A percentile compares a stretch with the other conserved stretches of the same genome.
Conservation (phyloP, 64 coral and sea anemone genomes). For the Pocillopora damicornis region DNA sequence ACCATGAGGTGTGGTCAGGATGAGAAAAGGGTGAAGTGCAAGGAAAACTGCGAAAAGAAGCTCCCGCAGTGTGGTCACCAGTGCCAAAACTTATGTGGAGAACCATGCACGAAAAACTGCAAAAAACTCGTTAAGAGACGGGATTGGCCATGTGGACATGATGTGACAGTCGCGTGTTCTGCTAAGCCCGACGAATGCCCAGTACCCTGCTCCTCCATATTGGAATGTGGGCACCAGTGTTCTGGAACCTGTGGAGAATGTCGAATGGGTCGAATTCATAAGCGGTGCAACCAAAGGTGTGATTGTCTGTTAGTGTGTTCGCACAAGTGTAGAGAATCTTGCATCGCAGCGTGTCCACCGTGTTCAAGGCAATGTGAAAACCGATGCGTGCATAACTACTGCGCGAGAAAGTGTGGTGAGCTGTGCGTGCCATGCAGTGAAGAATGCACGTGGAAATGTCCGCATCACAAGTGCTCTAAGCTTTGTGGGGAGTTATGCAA, state of each 20-base stretch:
- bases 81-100: not conserved
- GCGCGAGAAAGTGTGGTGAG: conserved; percentile 46
- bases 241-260: conserved; percentile 53
- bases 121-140: not conserved
- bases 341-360: conserved; percentile 48
- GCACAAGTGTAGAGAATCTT: conserved; percentile 36
- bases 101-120: conserved; percentile 11
- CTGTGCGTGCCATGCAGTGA: conserved; percentile 31
- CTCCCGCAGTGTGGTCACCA: conserved; percentile 5
- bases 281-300: conserved; percentile 30
- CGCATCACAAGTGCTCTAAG: conserved; percentile 51
- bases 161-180: not conserved
- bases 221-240: not conserved
- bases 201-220: not conserved
- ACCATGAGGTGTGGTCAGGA: conserved; percentile 33
- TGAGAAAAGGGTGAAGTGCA: not conserved
- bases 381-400: conserved; percentile 48
- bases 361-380: conserved; percentile 37
- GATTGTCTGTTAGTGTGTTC: conserved; percentile 51
- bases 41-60: not conserved
- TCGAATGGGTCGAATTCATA: conserved; percentile 61
- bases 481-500: conserved; percentile 47
- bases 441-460: conserved; percentile 44
- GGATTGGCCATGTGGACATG: conserved; percentile 29
- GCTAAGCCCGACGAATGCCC: not conserved